Base-by-base conservation (phyloP, 2,113 vertebrate species). In the Myrmecophaga tridactyla region DNA sequence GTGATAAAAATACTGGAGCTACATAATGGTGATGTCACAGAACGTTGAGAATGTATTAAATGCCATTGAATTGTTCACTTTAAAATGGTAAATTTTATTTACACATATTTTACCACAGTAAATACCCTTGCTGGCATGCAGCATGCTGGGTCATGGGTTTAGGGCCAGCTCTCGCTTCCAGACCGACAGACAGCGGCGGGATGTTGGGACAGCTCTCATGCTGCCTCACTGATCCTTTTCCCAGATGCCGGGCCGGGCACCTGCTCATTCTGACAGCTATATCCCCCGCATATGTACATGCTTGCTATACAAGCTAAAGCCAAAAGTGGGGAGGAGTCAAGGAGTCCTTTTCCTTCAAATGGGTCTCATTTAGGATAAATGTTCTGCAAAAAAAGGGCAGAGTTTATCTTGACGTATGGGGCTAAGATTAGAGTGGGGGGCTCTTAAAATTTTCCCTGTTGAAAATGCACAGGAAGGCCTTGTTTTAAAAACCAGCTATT, bases 391-490 rank as follows among this genome's bases (percentile, higher is more conserved):
- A 85, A 87, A 43, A 46, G 58, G 60, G 56, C 6, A 1, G 27
- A 80, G 36, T 29, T 89, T 43, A 60, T 29, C 14, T 13, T 80
- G 75, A 51, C 48, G 72, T 36, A n/a, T 0, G 29, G 70, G 43
- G 25, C 20, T 69, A 25, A 85, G 39, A 31, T 5, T 6, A 34
- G 63, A 15, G 9, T 29, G 25, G 3, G 3, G 7, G 6, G 11
- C 70, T 69, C 67, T 23, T 63, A 31, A 63, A 29, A 77, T n/a
- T 76, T 51, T 60, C 39, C 1, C n/a, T 70, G 15, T 58, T 41
- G 31, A 62, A 78, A 86, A 62, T 48, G 36, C 82, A 91, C 20
- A 90, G 48, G 67, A 82, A 58, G 65, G n/a, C 34, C 70, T 63
- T 15, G 6, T 56, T 82, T 63, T 20, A 67, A 69, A 91, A 78